Base-by-base conservation (phyloP, 2,797 vertebrate species). In the Hyperoplus lanceolatus region DNA sequence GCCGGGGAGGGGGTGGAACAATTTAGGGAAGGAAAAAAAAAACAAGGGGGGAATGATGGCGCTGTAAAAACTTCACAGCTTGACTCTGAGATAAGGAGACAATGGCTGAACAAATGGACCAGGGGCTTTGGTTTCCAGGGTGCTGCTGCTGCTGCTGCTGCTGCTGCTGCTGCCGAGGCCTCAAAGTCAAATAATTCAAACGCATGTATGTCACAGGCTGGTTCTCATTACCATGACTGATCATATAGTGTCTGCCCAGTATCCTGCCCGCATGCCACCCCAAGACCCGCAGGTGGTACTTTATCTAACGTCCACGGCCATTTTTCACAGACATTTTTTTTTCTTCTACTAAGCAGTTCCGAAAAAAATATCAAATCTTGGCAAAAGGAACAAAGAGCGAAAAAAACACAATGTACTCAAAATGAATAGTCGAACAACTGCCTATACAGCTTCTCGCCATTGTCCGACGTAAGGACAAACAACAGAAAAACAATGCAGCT, bases 211-310 rank as follows among this genome's bases (percentile, higher is more conserved):
- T 94, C 94, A 29, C 29, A 94, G 88, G 85, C 83, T 78, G 1
- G 77, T 74, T 86, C 95, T 96, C 94, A 94, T 96, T 96, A 95
- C 92, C 92, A 91, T 95, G 95, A 96, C 92, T 93, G 95, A 96
- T 96, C 92, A 92, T 91, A 92, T 91, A 86, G 88, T 92, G 94
- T 96, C 95, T 93, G 76, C 29, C 89, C 92, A 88, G 93, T 91
- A 92, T 92, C 94, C 93, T 95, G 90, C 92, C 93, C 93, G 95
- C 94, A 93, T 93, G 94, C 94, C 94, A 94, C 93, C 91, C 29
- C 89, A 66, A 86, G 92, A 93, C 93, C 95, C 88, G 93, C 93
- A 89, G 95, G 94, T 93, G 94, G 94, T 95, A 93, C 93, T 95
- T 94, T 92, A 95, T 94, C 94, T 94, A 90, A 87, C 80, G 82